Evolutionary conservation across 2,113 vertebrate species (phyloP).

Genomic region (Columbina picui): DNA sequence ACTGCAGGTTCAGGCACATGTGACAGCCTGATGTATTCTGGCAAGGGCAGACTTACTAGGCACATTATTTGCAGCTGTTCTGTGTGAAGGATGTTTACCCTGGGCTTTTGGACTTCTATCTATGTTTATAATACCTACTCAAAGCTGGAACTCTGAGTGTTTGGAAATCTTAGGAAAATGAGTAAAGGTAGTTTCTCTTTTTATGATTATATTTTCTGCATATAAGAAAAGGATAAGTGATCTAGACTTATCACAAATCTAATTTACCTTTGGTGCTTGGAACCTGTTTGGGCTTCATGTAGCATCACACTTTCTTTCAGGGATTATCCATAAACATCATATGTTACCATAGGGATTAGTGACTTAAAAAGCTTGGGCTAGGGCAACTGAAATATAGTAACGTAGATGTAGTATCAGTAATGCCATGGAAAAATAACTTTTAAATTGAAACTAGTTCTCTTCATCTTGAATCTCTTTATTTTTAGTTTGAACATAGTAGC

Average conservation of each 20-base stretch:
- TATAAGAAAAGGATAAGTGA: neutral
- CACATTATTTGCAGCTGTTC: neutral
- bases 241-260: neutral
- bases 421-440: neutral
- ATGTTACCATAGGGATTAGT: neutral
- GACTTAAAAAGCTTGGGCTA: neutral
- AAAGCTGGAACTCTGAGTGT: neutral
- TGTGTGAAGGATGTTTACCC: neutral
- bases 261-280: neutral
- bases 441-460: neutral
- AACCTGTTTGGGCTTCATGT: neutral
- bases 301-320: neutral
- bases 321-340: neutral
- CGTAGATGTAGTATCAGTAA: neutral
- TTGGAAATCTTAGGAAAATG: neutral
- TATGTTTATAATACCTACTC: neutral
- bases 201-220: neutral
- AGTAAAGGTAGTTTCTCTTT: neutral
- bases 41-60: neutral
- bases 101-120: neutral
- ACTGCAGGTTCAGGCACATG: neutral
- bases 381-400: neutral
- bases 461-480: neutral
- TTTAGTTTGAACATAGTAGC: neutral
- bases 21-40: neutral